Evolutionary conservation across 2,888 invertebrate genomes (phyloP), one percentile per base, ranked within the genome.

Genomic region (Branchellion lobata): DNA sequence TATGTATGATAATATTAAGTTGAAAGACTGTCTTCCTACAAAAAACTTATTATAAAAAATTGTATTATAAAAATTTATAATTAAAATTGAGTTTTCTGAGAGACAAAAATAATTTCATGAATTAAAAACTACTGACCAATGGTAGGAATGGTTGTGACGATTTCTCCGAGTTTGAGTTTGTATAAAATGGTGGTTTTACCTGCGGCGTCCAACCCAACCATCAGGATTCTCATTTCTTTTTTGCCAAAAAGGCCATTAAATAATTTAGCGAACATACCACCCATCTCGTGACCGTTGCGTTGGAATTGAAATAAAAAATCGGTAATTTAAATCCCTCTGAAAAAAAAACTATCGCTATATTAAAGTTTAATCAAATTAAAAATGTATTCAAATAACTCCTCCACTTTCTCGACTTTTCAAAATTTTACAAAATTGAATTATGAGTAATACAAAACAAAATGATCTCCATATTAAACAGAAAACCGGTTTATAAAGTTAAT

Each of bases 161-260:
- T 97, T 93, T 98, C 97, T 89, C 97, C 97, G 91, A 98, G 92
- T 92, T 98, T 98, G 89, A 98, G 92, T 93, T 98, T 98, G 92
- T 97, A 97, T 90, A 98, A 91, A 90, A 98, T 98, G 90, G 97
- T 98, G 88, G 98, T 98, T 93, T 98, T 98, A 91, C 98, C 98
- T 90, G 98, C 98, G 87, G 97, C 97, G 91, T 98, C 97, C 88
- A 96, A 92, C 88, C 96, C 96, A 86, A 96, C 96, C 97, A 98
- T 98, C 90, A 98, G 91, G 92, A 98, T 97, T 91, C 99, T 93
- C 98, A 99, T 98, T 91, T 99, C 97, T 89, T 97, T 98, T 91
- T 98, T 99, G 91, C 99, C 98, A 90, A 99, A 98, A 85, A 99
- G 94, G 91, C 96, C 94, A 92, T 95, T 95, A 91, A 99, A 98